Base-by-base conservation (phyloP, 2,797 vertebrate species). In the Spinibarbus caldwelli region DNA sequence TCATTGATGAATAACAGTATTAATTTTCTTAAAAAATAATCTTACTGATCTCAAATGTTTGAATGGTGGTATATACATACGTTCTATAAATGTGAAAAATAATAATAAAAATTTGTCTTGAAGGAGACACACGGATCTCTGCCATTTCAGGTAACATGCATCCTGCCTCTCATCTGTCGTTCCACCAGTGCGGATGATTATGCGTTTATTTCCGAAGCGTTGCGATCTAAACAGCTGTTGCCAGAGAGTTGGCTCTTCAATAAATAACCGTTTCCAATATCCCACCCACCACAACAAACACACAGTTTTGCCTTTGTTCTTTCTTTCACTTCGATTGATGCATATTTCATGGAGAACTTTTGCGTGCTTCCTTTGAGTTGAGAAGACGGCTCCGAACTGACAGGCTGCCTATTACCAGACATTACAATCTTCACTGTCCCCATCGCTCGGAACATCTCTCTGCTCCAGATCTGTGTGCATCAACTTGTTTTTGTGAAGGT, bases 271-370 rank as follows among this genome's bases (percentile, higher is more conserved):
- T 83, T 88, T 89, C 85, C 84, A 86, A 87, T 68, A 89, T 59
- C 86, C 82, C 85, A 77, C 66, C 83, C 64, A 59, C 75, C 67
- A 47, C 0, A 67, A 89, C 89, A 89, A 87, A 88, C 89, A 91
- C 90, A 90, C 91, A 92, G 86, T 89, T 88, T 88, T 90, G 86
- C 89, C 89, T 92, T 92, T 92, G 87, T 92, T 93, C 88, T 93
- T 87, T 67, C 83, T 88, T 90, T 91, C 84, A 43, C 78, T 89
- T 89, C 89, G 88, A 90, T 66, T 87, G 88, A 93, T 92, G 88
- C 88, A 92, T 93, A 90, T 94, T 94, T 93, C 87, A 94, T 91
- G 36, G 87, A 87, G 80, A 90, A 91, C 85, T 91, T 92, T 88
- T 78, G 43, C 82, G 82, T 77, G 88, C 87, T 77, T 90, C 80